A percentile compares a stretch with the other conserved stretches of the same genome.
These are phyloP conservation scores for Heloderma charlesbogerti DNA, from an alignment of 2,113 vertebrate species.

Conservation along the genomic window DNA sequence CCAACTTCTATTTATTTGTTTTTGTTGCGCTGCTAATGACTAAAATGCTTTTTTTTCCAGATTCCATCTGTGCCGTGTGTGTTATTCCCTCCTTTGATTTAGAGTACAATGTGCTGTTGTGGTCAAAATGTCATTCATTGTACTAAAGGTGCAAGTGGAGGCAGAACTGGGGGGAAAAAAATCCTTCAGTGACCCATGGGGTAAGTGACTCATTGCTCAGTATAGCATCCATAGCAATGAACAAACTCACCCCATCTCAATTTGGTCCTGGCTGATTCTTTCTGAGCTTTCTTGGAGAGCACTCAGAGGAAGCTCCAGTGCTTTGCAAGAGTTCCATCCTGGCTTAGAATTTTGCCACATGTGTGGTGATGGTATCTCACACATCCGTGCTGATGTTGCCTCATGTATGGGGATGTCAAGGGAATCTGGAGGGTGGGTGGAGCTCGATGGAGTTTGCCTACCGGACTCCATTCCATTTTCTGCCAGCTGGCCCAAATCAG, in stretches of 20 bases:
- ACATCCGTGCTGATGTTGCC: not conserved
- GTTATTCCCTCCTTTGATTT: slow-evolving; percentile 58
- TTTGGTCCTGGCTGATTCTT: not conserved
- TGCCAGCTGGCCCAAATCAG: no score
- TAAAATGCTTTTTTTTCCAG: slow-evolving; percentile 58
- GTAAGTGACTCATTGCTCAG: not conserved
- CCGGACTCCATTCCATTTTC: no score
- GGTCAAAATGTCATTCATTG: slow-evolving; percentile 53
- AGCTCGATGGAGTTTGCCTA: no score
- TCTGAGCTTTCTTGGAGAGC: not conserved
- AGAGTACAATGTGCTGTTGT: slow-evolving; percentile 27
- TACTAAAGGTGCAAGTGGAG: not conserved
- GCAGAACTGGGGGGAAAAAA: slow-evolving; percentile 23
- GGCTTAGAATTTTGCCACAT: not conserved
- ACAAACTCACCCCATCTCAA: not conserved
- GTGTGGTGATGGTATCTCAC: not conserved
- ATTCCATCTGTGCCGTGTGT: slow-evolving; percentile 55
- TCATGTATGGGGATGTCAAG: no score
- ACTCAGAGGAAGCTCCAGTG: not conserved
- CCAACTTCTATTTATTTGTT: slow-evolving; percentile 64
- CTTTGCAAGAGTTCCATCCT: not conserved
- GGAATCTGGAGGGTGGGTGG: no score
- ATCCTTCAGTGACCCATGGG: slow-evolving; percentile 9
- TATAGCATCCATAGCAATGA: slow-evolving; percentile 8
- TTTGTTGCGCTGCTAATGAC: slow-evolving; percentile 69